These are phyloP conservation scores for Antheraea yamamai DNA, from an alignment of 2,888 invertebrate species.

Conservation along the genomic window DNA sequence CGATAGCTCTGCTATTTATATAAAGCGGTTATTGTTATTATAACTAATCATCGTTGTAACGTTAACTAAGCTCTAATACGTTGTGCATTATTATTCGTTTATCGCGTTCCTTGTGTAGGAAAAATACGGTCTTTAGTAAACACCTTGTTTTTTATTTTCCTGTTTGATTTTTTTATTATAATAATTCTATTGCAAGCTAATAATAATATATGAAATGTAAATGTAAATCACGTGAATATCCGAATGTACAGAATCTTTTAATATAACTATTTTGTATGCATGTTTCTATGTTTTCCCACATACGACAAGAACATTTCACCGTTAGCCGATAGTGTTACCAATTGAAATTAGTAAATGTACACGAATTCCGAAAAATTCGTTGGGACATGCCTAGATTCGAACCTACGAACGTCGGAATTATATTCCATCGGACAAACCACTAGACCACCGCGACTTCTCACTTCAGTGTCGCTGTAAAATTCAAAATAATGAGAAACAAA, in stretches of 20 bases:
- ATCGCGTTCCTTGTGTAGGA: conserved; percentile 23
- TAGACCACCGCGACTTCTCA: no score
- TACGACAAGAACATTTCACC: no score
- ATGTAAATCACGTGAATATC: neutral
- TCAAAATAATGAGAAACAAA: no score
- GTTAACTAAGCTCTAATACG: conserved; percentile 26
- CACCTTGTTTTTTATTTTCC: conserved; percentile 1
- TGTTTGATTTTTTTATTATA: conserved; percentile 6
- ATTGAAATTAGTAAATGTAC: no score
- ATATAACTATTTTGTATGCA: no score
- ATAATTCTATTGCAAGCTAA: conserved; percentile 8
- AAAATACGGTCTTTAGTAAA: conserved; percentile 14
- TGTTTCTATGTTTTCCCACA: no score
- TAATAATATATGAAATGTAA: neutral
- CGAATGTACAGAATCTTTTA: neutral
- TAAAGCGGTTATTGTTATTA: conserved; percentile 33
- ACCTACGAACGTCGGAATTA: no score
- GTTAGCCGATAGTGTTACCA: no score
- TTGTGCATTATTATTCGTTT: conserved; percentile 29
- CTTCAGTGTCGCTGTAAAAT: no score
- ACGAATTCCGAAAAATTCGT: no score
- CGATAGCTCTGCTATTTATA: conserved; percentile 27
- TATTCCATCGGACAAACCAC: no score
- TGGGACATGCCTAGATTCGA: no score
- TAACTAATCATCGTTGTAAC: conserved; percentile 32